Evolutionary conservation across 2,113 vertebrate species (phyloP), one percentile per base, ranked within the genome.

Genomic region (Nannobrachium achirus): DNA sequence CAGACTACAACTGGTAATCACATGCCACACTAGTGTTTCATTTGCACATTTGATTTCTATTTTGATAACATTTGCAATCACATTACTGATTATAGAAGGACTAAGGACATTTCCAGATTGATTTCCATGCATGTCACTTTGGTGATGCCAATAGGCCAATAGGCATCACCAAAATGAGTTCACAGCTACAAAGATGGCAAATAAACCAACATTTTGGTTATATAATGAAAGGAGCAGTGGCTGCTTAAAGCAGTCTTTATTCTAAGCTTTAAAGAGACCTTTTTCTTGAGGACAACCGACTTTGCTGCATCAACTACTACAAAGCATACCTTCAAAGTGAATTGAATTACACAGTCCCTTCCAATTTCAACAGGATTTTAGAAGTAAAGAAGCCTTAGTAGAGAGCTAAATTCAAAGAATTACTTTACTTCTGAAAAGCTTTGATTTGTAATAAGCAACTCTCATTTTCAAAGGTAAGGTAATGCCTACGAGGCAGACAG

Each of bases 321-420:
- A 64, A 18, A 68, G 64, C 40, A 52, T 10, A 58, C 25, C 7
- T 9, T 1, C 4, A 3, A 8, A 19, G 10, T 8, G 14, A 16
- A 42, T 10, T 51, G 16, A 48, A 19, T 58, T 55, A 4, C 25
- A 45, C 19, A 44, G 19, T 60, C 25, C 40, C 62, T 8, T 42
- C 40, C 40, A 14, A 7, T 59, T 44, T 53, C 41, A 63, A 67
- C 14, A 10, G 16, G 10, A 61, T 3, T 13, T n/a, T 56, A 48
- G 41, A 19, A 33, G 16, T 10, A 13, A 56, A 66, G 40, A 57
- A 49, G 40, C 8, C 14, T 39, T 13, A 56, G n/a, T 39, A 10
- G 55, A 55, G 10, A 56, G 33, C 55, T 40, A n/a, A 56, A 33
- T 56, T 56, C 25, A 40, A 56, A 56, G 10, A 56, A 33, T 33